A percentile compares a stretch with the other conserved stretches of the same genome.
These are phyloP conservation scores for Falco columbarius DNA, from an alignment of 2,797 vertebrate species.

Conservation along the genomic window DNA sequence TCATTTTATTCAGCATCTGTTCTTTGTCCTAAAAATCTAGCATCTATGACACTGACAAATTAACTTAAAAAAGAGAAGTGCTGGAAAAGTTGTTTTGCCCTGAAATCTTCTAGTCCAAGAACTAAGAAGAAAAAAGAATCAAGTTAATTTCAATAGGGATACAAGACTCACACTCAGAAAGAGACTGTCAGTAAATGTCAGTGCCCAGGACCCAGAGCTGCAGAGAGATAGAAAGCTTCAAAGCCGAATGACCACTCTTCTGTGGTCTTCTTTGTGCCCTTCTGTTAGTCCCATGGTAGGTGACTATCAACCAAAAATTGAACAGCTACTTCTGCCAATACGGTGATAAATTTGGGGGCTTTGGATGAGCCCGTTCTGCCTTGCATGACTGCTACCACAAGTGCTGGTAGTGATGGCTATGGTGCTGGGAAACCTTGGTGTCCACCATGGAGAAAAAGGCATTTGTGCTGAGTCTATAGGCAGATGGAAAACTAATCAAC, in stretches of 20 bases:
- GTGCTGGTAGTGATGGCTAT: background rate
- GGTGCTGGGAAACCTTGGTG: background rate
- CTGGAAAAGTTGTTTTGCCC: background rate
- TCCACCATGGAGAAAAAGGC: background rate
- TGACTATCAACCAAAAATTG: background rate
- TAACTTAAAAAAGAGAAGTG: background rate
- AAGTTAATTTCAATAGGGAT: background rate
- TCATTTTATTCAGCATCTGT: constrained; percentile 1
- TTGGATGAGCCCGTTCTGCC: background rate
- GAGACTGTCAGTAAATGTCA: background rate
- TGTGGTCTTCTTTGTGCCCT: background rate
- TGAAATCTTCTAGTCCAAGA: background rate
- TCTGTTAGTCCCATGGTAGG: rapidly evolving
- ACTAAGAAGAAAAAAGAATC: background rate
- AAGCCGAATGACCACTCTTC: background rate
- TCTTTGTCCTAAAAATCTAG: constrained; percentile 28
- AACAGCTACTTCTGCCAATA: background rate
- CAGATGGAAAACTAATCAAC: background rate
- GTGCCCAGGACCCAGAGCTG: background rate
- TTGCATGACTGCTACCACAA: background rate
- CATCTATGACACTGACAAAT: background rate
- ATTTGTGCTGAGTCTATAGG: background rate
- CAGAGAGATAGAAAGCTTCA: background rate
- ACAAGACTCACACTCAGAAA: background rate
- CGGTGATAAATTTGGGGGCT: background rate